A percentile compares a stretch with the other conserved stretches of the same genome.
Conservation (phyloP, 2,888 invertebrate species). For the Phymatocera aterrima region DNA sequence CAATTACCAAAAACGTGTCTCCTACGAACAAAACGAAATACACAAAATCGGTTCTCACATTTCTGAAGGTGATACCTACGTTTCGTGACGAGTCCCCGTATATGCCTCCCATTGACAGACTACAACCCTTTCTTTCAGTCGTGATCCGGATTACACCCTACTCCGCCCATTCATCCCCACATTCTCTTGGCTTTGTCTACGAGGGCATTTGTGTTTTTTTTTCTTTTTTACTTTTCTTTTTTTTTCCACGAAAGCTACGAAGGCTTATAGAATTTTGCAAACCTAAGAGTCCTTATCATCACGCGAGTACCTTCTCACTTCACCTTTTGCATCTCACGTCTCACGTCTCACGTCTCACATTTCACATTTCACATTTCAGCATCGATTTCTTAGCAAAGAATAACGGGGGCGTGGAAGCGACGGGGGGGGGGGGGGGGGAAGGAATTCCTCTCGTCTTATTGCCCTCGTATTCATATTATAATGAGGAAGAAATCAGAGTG, state of each 20-base stretch:
- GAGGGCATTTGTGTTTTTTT: not conserved
- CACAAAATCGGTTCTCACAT: too few species aligned
- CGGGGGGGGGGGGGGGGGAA: too few species aligned
- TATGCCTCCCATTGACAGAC: not conserved
- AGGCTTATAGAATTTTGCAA: slow-evolving; percentile 21
- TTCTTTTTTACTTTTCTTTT: not conserved
- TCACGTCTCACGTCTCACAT: not conserved
- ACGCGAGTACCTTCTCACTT: slow-evolving; percentile 31
- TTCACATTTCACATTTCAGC: not conserved
- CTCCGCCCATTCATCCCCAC: not conserved
- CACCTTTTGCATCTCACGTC: not conserved
- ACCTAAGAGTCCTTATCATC: slow-evolving; percentile 22
- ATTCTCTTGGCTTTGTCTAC: not conserved
- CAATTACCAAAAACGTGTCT: too few species aligned
- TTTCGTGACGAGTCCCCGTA: too few species aligned
- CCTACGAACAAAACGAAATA: too few species aligned
- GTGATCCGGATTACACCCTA: not conserved
- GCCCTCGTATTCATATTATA: not conserved
- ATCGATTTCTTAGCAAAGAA: slow-evolving; percentile 11
- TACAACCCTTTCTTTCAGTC: slow-evolving; percentile 10
- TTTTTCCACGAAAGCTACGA: not conserved
- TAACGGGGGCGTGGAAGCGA: not conserved
- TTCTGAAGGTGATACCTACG: too few species aligned
- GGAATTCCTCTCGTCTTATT: not conserved
- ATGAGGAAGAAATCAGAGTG: not conserved